phyloP scores from a whole-genome alignment of 2,888 invertebrate genomes.

The Muschampia staudingeri region DNA sequence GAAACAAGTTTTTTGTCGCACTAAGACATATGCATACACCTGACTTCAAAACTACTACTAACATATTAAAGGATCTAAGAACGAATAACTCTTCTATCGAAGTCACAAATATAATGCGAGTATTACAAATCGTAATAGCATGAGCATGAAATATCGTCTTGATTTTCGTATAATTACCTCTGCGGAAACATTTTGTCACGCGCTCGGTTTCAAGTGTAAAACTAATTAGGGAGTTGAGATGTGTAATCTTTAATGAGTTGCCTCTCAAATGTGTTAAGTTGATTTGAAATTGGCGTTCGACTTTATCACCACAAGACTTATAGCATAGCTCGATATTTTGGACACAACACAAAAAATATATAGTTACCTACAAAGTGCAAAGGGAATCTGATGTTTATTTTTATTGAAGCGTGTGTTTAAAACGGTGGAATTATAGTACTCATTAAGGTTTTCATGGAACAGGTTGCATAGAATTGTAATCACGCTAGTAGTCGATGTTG shows the following conservation, averaged over 20 bases:
- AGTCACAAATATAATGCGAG: neutral
- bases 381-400: neutral
- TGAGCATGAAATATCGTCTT: constrained; percentile 31
- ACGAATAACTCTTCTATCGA: neutral
- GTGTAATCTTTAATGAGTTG: constrained; percentile 49
- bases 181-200: constrained; percentile 52
- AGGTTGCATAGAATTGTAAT: neutral
- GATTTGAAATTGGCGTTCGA: constrained; percentile 21
- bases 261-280: constrained; percentile 33
- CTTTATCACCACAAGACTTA: neutral
- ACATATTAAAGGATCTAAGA: too few relatives aligned
- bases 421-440: neutral
- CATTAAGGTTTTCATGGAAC: neutral
- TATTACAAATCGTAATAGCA: neutral
- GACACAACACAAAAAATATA: neutral
- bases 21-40: too few relatives aligned
- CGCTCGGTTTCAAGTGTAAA: constrained; percentile 45
- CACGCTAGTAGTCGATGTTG: neutral
- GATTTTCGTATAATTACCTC: constrained; percentile 45
- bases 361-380: neutral
- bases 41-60: too few relatives aligned
- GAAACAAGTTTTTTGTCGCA: too few relatives aligned
- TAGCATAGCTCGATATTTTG: neutral
- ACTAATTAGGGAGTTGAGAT: constrained; percentile 51
- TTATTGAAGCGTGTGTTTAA: neutral